Evolutionary conservation across 2,113 vertebrate species (phyloP), one percentile per base, ranked within the genome.

Genomic region (Nothobranchius kuhntae): DNA sequence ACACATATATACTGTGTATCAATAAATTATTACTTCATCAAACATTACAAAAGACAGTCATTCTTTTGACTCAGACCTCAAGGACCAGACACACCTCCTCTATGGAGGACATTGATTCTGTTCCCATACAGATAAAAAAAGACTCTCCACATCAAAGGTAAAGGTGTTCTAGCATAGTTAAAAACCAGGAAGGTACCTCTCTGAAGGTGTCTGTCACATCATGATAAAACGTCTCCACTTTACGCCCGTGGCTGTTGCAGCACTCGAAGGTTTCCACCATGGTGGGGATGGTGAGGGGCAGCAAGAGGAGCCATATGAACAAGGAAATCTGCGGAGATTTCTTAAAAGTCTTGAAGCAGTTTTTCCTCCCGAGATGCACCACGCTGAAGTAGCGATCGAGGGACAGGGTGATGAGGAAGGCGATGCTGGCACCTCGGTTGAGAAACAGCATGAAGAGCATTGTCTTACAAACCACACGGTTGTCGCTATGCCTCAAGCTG

Each of bases 351-450:
- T 89, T 85, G 65, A 90, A 64, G 21, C 89, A 89, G 63, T 93
- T 75, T 7, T 38, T 40, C 9, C 89, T 84, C 1, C 90, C 81
- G 0, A 94, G 91, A 47, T 93, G 92, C 26, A 95, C 90, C 68
- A 94, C 91, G 42, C 86, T 92, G 78, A 94, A 92, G 80, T 95
- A 96, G 52, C 91, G 90, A 54, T 95, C 89, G 30, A 92, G 73
- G 1, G 92, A 92, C 70, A 94, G 89, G 3, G 86, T 77, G 0
- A 93, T 84, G 17, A 95, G 93, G 87, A 95, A 95, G 61, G 84
- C 81, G 4, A 92, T 93, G 74, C 89, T 95, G 2, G 89, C 91
- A 0, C 91, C 92, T 3, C 93, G 86, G 84, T 93, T 96, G 53
- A 90, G 87, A 67, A 94, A 91, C 45, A 94, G 67, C 86, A 92